phyloP scores from a whole-genome alignment of 35 echinoderm and acorn worm species.

The Acanthaster planci region DNA sequence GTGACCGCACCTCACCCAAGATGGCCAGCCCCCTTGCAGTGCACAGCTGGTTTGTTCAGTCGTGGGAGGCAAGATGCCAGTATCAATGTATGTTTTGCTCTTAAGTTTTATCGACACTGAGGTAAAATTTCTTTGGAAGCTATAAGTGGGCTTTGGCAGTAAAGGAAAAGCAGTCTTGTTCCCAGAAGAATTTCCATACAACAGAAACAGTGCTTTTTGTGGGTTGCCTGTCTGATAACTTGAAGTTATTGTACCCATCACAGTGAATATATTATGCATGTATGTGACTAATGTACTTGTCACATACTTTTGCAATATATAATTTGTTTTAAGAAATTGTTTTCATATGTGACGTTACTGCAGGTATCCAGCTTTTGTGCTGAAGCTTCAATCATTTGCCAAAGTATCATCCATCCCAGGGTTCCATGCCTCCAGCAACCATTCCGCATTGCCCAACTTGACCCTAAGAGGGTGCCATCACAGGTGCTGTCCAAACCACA shows the following conservation, averaged over 20 bases:
- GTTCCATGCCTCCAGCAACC: constrained; percentile 26
- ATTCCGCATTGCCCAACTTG: not conserved
- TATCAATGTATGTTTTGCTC: constrained; percentile 36
- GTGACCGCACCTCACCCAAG: constrained; percentile 66
- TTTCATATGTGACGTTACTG: not conserved
- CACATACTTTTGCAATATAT: too few relatives aligned
- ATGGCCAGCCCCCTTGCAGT: constrained; percentile 58
- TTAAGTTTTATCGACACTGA: too few relatives aligned
- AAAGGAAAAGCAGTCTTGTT: too few relatives aligned
- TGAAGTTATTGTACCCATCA: too few relatives aligned
- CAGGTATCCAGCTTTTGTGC: constrained; percentile 52
- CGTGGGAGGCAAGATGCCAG: constrained; percentile 61
- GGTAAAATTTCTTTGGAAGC: too few relatives aligned
- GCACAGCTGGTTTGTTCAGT: constrained; percentile 57
- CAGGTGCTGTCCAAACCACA: not conserved
- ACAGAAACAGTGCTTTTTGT: too few relatives aligned
- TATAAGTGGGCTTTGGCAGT: too few relatives aligned
- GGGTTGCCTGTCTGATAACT: too few relatives aligned
- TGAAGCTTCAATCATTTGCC: constrained; percentile 50
- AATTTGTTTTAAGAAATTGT: not conserved
- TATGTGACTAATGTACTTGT: too few relatives aligned
- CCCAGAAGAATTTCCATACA: too few relatives aligned
- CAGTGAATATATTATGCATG: too few relatives aligned
- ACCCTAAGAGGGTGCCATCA: constrained; percentile 1
- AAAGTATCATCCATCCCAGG: constrained; percentile 43